Evolutionary conservation across 2,888 invertebrate genomes (phyloP).

Genomic region (Drosophila greeni): DNA sequence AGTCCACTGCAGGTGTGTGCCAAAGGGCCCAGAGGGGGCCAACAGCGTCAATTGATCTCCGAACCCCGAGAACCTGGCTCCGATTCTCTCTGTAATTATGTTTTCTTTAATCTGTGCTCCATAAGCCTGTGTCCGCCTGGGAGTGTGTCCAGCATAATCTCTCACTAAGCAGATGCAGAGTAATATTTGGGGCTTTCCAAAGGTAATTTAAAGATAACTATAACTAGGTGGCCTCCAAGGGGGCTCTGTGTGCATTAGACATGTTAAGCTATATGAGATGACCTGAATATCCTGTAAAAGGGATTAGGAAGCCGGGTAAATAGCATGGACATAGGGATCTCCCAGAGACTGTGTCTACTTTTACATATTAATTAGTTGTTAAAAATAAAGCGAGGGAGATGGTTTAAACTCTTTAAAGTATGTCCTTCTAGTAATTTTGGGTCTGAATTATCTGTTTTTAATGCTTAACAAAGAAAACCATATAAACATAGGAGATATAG

Average conservation of each 20-base stretch:
- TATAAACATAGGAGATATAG: background rate
- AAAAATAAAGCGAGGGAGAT: background rate
- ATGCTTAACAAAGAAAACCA: slow-evolving; percentile 19
- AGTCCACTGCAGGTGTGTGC: slow-evolving; percentile 61
- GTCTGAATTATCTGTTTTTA: slow-evolving; percentile 40
- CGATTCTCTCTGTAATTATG: slow-evolving; percentile 35
- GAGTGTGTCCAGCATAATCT: slow-evolving; percentile 11
- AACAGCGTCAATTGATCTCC: slow-evolving; percentile 59
- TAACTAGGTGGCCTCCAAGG: background rate
- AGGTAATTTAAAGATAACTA: slow-evolving; percentile 33
- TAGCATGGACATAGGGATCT: background rate
- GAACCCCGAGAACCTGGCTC: slow-evolving; percentile 32
- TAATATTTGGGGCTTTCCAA: slow-evolving; percentile 4
- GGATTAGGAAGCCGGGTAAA: slow-evolving; percentile 1
- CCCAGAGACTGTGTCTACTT: too few relatives aligned
- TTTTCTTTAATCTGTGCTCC: slow-evolving; percentile 24
- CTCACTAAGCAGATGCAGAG: slow-evolving; percentile 5
- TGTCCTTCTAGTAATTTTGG: background rate
- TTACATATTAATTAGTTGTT: background rate
- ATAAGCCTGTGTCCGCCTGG: background rate
- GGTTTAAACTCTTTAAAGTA: background rate
- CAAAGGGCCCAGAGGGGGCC: background rate
- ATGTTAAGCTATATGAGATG: slow-evolving; percentile 6
- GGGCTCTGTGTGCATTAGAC: slow-evolving; percentile 14
- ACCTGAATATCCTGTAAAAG: slow-evolving; percentile 2